These are phyloP conservation scores for Cybosia mesomella DNA, from an alignment of 2,888 invertebrate species.

Conservation along the genomic window DNA sequence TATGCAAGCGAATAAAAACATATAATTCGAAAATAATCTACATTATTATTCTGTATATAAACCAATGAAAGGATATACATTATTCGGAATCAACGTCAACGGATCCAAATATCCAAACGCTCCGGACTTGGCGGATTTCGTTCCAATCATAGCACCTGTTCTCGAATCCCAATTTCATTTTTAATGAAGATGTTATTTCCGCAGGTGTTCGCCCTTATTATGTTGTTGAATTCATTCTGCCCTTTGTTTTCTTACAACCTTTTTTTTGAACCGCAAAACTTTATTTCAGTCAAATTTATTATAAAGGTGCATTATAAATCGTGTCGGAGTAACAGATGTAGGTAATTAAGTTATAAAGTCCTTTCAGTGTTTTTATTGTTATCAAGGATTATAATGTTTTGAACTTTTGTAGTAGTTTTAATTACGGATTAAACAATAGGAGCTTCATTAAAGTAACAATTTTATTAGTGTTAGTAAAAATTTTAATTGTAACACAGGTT, in stretches of 20 bases:
- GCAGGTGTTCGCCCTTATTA: constrained; percentile 83
- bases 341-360: constrained; percentile 83
- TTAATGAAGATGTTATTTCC: constrained; percentile 83
- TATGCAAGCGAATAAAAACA: not conserved
- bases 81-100: constrained; percentile 25
- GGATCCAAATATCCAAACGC: constrained; percentile 14
- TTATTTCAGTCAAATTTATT: constrained; percentile 80
- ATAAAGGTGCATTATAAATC: constrained; percentile 82
- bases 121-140: constrained; percentile 52
- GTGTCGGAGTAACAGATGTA: constrained; percentile 83
- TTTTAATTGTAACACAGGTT: constrained; percentile 31
- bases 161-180: constrained; percentile 65
- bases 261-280: constrained; percentile 77
- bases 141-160: constrained; percentile 79
- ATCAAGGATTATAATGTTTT: constrained; percentile 66
- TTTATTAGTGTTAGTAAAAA: constrained; percentile 43
- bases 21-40: not conserved
- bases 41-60: not conserved
- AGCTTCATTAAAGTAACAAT: constrained; percentile 53
- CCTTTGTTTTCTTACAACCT: constrained; percentile 82
- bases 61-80: constrained; percentile 12
- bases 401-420: constrained; percentile 60
- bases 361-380: constrained; percentile 72
- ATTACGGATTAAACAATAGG: constrained; percentile 62
- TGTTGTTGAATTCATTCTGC: constrained; percentile 84